A percentile compares a stretch with the other conserved stretches of the same genome.
Evolutionary conservation across 2,797 vertebrate species (phyloP).

Genomic region (Smutsia gigantea): DNA sequence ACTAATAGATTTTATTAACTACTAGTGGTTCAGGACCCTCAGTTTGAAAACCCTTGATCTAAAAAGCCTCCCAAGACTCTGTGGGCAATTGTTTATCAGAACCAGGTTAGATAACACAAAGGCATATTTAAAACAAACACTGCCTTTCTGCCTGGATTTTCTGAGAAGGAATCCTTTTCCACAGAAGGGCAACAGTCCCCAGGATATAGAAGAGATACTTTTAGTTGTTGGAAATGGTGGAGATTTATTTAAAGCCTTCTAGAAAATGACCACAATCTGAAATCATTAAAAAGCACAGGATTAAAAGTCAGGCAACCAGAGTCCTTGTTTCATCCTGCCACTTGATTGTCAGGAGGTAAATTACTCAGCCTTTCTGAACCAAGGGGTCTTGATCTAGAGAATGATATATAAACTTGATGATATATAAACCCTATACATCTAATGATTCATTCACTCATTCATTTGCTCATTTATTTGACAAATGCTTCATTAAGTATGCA

Average conservation of each 20-base stretch:
- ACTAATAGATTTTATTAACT: background rate
- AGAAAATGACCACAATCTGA: constrained; percentile 15
- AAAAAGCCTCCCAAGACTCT: background rate
- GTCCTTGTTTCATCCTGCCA: background rate
- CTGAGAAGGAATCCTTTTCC: background rate
- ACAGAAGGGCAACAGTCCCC: background rate
- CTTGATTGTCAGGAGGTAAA: background rate
- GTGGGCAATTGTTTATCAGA: background rate
- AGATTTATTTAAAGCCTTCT: background rate
- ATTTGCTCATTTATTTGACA: constrained; percentile 25
- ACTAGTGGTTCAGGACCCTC: background rate
- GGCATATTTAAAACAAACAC: background rate
- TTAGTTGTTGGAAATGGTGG: background rate
- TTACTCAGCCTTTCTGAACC: background rate
- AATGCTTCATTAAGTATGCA: constrained; percentile 12
- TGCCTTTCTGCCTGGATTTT: constrained; percentile 1
- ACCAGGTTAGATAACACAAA: background rate
- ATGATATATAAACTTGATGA: background rate
- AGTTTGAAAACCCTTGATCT: background rate
- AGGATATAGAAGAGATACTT: background rate
- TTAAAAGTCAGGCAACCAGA: background rate
- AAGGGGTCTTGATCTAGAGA: background rate
- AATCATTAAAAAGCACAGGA: background rate
- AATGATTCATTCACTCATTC: background rate
- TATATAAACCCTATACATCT: background rate